Percentiles rank a stretch among this genome's conserved stretches.
These are phyloP conservation scores for Mallotus villosus DNA, from an alignment of 2,797 vertebrate species.

Conservation along the genomic window DNA sequence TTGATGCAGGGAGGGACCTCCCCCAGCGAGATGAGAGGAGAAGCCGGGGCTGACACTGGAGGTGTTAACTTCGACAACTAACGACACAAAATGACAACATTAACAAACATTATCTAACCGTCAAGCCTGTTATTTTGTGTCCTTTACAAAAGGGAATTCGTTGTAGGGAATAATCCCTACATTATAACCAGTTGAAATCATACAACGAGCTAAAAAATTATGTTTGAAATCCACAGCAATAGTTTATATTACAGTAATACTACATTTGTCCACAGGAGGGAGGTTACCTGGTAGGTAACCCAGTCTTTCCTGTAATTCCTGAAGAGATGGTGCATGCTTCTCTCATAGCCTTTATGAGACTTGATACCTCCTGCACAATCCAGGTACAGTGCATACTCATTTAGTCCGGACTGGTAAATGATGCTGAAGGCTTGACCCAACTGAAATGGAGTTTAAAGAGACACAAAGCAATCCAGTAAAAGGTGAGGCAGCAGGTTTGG, in stretches of 20 bases:
- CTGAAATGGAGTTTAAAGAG: slow-evolving; percentile 43
- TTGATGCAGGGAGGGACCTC: slow-evolving; percentile 75
- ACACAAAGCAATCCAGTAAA: not conserved
- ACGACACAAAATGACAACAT: slow-evolving; percentile 1
- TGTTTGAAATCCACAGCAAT: not conserved
- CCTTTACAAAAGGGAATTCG: too few species aligned
- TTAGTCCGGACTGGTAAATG: slow-evolving; percentile 71
- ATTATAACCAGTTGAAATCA: not conserved
- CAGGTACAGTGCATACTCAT: slow-evolving; percentile 75
- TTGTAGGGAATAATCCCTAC: not conserved
- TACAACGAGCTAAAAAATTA: not conserved
- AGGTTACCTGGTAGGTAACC: slow-evolving; percentile 43
- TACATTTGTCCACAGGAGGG: not conserved
- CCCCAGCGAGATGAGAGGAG: slow-evolving; percentile 23
- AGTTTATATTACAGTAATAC: not conserved
- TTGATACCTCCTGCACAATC: slow-evolving; percentile 65
- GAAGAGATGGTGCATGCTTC: slow-evolving; percentile 69
- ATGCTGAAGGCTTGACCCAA: slow-evolving; percentile 66
- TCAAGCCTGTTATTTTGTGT: too few species aligned
- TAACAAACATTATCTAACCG: not conserved
- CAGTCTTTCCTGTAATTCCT: slow-evolving; percentile 52
- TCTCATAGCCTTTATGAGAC: slow-evolving; percentile 53
- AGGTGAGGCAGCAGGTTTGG: not conserved
- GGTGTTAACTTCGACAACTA: slow-evolving; percentile 44
- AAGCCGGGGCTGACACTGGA: not conserved